Conservation (phyloP, 2,888 invertebrate genomes). For the Frankliniella fusca region DNA sequence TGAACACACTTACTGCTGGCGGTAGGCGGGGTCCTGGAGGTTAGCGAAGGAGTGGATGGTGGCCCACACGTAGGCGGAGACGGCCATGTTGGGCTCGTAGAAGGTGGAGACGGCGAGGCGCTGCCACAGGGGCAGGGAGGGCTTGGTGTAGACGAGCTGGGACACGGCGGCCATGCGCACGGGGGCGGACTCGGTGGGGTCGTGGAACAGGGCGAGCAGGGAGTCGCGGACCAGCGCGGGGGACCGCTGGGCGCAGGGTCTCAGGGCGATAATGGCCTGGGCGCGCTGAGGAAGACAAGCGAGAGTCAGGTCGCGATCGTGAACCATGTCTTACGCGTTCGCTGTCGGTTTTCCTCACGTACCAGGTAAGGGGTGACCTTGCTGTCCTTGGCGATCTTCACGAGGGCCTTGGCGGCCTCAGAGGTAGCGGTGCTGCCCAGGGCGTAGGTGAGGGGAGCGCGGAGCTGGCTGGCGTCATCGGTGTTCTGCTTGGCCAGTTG, state of each 20-base stretch:
- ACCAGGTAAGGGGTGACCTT: not conserved
- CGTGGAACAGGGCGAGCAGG: conserved; percentile 37
- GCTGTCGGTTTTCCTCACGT: conserved; percentile 25
- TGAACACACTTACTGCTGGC: conserved; percentile 35
- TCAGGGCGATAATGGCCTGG: conserved; percentile 44
- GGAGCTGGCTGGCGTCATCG: not conserved
- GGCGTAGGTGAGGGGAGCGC: not conserved
- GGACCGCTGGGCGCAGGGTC: conserved; percentile 36
- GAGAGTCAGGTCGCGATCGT: no score
- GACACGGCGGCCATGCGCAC: conserved; percentile 44
- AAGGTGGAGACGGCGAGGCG: conserved; percentile 45
- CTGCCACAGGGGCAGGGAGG: conserved; percentile 44
- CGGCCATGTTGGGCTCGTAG: conserved; percentile 43
- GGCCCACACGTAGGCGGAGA: conserved; percentile 43
- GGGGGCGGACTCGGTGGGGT: conserved; percentile 33
- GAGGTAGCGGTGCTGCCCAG: not conserved
- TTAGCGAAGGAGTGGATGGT: conserved; percentile 41
- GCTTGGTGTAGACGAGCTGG: conserved; percentile 42
- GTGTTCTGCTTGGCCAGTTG: conserved; percentile 37
- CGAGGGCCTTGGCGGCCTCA: conserved; percentile 5
- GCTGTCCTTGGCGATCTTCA: not conserved
- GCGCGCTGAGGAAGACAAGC: conserved; percentile 39
- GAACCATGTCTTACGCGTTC: no score
- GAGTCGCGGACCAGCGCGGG: conserved; percentile 33
- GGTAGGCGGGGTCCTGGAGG: conserved; percentile 36